These are phyloP conservation scores for Calameuta filiformis DNA, from an alignment of 2,888 invertebrate genomes.

Conservation along the genomic window DNA sequence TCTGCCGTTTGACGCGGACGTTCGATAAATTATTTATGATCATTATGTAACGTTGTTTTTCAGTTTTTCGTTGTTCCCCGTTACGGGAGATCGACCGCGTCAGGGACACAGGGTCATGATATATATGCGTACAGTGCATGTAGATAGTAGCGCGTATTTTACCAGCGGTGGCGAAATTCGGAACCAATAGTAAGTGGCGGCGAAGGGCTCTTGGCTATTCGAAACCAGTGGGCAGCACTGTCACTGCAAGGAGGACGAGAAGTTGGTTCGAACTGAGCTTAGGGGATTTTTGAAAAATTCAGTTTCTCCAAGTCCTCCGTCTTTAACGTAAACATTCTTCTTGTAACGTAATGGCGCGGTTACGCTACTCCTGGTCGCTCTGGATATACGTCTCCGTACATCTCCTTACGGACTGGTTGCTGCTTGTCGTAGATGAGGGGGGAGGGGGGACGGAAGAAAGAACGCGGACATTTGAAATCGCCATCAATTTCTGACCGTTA, in stretches of 20 bases:
- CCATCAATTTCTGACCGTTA: not conserved
- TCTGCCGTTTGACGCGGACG: constrained; percentile 20
- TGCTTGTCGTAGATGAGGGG: too few species aligned
- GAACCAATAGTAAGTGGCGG: not conserved
- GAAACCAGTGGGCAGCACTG: not conserved
- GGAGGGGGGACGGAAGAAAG: not conserved
- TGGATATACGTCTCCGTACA: not conserved
- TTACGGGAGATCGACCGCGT: not conserved
- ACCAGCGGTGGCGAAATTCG: not conserved
- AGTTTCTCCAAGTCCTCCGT: not conserved
- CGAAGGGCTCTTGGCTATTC: not conserved
- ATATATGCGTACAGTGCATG: not conserved
- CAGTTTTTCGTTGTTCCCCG: not conserved
- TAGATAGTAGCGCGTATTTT: not conserved
- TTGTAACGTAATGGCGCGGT: not conserved
- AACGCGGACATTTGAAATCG: not conserved
- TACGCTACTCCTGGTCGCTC: not conserved
- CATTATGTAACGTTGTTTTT: not conserved
- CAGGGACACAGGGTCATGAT: not conserved
- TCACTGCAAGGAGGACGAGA: not conserved
- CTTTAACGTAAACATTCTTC: not conserved
- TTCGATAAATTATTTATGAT: not conserved
- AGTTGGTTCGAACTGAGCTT: not conserved
- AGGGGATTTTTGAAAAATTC: not conserved
- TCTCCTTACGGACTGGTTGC: too few species aligned